Evolutionary conservation across 2,888 invertebrate species (phyloP).

Genomic region (Mesorhabditis belari): DNA sequence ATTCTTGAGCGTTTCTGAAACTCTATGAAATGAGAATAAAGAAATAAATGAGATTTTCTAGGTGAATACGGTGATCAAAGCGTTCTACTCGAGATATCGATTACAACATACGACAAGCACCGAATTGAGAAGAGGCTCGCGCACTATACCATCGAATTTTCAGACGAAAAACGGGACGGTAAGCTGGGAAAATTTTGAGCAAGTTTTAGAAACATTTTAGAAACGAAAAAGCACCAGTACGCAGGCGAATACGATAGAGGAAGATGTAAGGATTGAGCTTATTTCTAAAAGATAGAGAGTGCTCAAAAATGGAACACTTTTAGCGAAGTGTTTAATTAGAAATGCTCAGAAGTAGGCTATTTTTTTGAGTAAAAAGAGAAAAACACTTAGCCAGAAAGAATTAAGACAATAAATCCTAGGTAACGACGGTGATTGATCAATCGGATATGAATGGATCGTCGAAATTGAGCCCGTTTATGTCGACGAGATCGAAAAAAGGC

Average conservation of each 20-base stretch:
- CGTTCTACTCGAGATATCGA: slow-evolving; percentile 44
- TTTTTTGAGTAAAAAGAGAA: too few species aligned
- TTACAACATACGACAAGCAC: slow-evolving; percentile 43
- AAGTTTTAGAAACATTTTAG: background rate
- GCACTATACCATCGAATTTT: slow-evolving; percentile 42
- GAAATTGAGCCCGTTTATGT: slow-evolving; percentile 17
- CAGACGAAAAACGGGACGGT: slow-evolving; percentile 34
- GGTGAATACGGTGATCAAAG: slow-evolving; percentile 47
- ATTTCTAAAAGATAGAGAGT: too few species aligned
- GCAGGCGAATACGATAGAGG: background rate
- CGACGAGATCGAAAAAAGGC: slow-evolving; percentile 27
- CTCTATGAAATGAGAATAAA: too few species aligned
- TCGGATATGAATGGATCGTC: too few species aligned
- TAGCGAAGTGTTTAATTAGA: too few species aligned
- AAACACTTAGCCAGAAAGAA: background rate
- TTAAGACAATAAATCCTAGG: background rate
- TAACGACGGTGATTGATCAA: too few species aligned
- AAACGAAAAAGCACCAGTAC: background rate
- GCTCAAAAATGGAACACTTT: too few species aligned
- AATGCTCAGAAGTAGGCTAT: too few species aligned
- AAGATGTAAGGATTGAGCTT: background rate
- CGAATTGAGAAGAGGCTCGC: slow-evolving; percentile 47
- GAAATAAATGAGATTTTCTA: slow-evolving; percentile 11
- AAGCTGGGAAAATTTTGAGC: background rate
- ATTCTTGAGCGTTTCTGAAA: too few species aligned